Conservation (phyloP, 2,113 vertebrate species). For the Poeciliopsis retropinna region DNA sequence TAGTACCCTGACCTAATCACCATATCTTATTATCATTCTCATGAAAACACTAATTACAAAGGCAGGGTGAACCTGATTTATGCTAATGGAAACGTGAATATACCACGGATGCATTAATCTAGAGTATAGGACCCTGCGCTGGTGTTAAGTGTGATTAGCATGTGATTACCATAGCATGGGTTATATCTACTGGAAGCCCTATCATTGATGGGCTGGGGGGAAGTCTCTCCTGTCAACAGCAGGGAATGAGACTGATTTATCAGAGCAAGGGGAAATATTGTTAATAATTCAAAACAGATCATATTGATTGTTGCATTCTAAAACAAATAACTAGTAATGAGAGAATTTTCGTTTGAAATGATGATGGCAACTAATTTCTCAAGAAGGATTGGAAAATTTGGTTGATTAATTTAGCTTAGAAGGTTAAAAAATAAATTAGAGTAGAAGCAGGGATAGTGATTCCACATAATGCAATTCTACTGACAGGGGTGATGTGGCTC, state of each 20-base stretch:
- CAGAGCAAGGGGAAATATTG: slow-evolving; percentile 53
- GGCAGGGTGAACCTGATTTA: slow-evolving; percentile 80
- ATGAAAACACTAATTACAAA: slow-evolving; percentile 82
- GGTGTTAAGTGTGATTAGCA: slow-evolving; percentile 81
- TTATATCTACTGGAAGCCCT: slow-evolving; percentile 66
- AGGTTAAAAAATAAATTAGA: neutral
- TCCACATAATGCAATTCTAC: no score
- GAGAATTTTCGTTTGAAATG: neutral
- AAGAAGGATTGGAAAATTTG: neutral
- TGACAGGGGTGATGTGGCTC: no score
- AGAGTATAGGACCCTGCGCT: slow-evolving; percentile 77
- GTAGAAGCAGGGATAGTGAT: neutral
- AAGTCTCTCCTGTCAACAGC: slow-evolving; percentile 58
- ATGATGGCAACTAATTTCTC: neutral
- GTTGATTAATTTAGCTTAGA: neutral
- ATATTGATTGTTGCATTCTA: slow-evolving; percentile 66
- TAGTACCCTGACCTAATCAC: slow-evolving; percentile 79
- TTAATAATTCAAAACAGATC: slow-evolving; percentile 66
- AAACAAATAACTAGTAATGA: slow-evolving; percentile 45
- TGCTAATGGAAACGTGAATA: slow-evolving; percentile 81
- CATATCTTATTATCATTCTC: slow-evolving; percentile 82
- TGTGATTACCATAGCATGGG: slow-evolving; percentile 79
- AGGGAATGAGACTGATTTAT: slow-evolving; percentile 66
- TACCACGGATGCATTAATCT: slow-evolving; percentile 79
- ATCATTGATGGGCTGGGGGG: slow-evolving; percentile 51